Evolutionary conservation across 2,888 invertebrate genomes (phyloP).

Genomic region (Cyaniris semiargus): DNA sequence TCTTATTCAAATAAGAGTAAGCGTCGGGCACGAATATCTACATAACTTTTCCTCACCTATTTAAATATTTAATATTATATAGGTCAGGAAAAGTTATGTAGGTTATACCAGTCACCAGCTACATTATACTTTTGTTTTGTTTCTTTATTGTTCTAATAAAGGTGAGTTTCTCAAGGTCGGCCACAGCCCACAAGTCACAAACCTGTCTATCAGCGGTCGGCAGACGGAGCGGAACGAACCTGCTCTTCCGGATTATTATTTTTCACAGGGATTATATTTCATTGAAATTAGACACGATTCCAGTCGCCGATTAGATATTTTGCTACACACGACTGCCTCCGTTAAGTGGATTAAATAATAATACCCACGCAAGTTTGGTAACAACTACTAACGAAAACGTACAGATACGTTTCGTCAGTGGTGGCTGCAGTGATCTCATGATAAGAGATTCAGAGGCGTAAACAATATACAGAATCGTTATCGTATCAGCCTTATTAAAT

Average conservation of each 20-base stretch:
- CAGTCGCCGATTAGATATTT: constrained; percentile 42
- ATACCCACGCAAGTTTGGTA: neutral
- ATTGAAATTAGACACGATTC: constrained; percentile 57
- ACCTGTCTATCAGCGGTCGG: constrained; percentile 33
- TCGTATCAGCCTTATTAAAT: too few species aligned
- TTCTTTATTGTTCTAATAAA: neutral
- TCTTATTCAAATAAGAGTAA: too few species aligned
- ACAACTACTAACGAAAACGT: neutral
- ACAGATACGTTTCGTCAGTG: neutral
- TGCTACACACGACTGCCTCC: constrained; percentile 3
- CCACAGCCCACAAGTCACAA: constrained; percentile 7
- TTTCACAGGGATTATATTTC: constrained; percentile 63
- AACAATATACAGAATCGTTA: too few species aligned
- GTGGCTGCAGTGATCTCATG: neutral
- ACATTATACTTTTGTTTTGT: neutral
- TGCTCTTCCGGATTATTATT: constrained; percentile 58
- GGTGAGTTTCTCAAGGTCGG: constrained; percentile 15
- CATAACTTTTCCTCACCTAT: neutral
- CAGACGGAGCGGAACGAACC: constrained; percentile 59
- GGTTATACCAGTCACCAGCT: neutral
- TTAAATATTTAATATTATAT: too few species aligned
- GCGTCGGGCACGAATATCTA: too few species aligned
- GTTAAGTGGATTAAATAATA: constrained; percentile 7
- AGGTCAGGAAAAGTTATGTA: too few species aligned
- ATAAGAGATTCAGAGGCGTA: too few species aligned